phyloP scores from a whole-genome alignment of 2,113 vertebrate species.

The Chionis minor region DNA sequence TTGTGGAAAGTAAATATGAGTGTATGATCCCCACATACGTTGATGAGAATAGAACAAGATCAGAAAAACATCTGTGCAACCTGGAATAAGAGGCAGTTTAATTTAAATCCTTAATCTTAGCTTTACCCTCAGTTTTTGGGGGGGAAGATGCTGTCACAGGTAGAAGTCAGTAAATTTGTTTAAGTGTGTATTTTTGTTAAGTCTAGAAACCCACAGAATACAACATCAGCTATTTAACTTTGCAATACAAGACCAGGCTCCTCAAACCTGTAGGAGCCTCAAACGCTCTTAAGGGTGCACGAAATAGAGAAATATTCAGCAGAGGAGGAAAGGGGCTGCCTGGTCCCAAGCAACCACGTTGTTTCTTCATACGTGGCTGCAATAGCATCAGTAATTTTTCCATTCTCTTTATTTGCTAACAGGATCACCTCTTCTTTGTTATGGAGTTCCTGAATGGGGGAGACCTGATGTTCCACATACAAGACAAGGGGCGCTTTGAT shows the following conservation, averaged over 20 bases:
- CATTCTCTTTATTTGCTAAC: background rate
- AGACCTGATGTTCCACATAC: constrained; percentile 98
- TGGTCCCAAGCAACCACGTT: background rate
- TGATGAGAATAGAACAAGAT: background rate
- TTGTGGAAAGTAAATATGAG: background rate
- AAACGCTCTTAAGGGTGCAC: background rate
- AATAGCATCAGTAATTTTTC: background rate
- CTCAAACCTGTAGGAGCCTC: background rate
- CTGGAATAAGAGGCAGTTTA: background rate
- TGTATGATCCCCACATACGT: rapidly evolving
- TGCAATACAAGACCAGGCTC: background rate
- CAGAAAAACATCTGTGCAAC: background rate
- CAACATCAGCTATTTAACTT: background rate
- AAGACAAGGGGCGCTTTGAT: constrained; percentile 97
- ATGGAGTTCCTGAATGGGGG: constrained; percentile 99
- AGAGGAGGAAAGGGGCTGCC: background rate
- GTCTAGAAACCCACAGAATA: background rate
- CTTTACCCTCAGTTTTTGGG: background rate
- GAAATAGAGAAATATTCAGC: background rate
- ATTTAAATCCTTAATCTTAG: background rate
- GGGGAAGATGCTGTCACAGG: background rate
- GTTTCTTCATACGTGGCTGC: background rate
- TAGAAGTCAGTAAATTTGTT: background rate
- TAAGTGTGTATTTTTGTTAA: background rate
- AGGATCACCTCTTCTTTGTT: constrained; percentile 98